These are phyloP conservation scores for Brachyopa scutellaris DNA, from an alignment of 2,888 invertebrate genomes.

Conservation along the genomic window DNA sequence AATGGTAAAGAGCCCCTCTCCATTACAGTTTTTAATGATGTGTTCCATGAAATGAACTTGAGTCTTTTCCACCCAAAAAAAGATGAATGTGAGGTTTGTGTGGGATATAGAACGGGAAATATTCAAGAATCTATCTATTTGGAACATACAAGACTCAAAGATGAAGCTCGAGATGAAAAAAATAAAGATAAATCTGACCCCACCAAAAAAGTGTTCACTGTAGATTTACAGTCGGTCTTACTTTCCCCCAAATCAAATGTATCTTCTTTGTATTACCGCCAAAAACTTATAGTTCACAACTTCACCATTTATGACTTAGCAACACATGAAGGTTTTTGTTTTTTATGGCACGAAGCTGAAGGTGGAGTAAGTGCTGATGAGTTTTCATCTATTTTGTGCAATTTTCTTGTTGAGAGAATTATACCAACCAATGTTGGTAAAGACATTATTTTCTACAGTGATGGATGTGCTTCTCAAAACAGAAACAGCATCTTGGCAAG, in stretches of 20 bases:
- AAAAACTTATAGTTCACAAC: too few species aligned
- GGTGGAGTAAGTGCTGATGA: too few species aligned
- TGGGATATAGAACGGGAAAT: slow-evolving; percentile 13
- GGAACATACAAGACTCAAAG: slow-evolving; percentile 16
- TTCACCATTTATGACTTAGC: too few species aligned
- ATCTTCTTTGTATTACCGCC: too few species aligned
- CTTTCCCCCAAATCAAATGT: slow-evolving; percentile 24
- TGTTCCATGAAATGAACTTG: slow-evolving; percentile 26
- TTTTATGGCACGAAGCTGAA: too few species aligned
- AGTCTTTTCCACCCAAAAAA: slow-evolving; percentile 16
- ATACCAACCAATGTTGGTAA: too few species aligned
- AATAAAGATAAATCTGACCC: slow-evolving; percentile 16
- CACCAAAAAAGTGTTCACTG: slow-evolving; percentile 14
- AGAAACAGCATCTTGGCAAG: too few species aligned
- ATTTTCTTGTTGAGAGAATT: too few species aligned
- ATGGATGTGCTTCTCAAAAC: not conserved
- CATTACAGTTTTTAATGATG: slow-evolving; percentile 23
- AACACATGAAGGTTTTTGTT: too few species aligned
- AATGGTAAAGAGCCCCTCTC: slow-evolving; percentile 6
- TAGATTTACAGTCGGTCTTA: slow-evolving; percentile 16
- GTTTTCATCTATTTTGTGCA: too few species aligned
- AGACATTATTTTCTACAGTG: not conserved
- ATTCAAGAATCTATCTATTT: slow-evolving; percentile 16
- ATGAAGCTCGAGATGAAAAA: slow-evolving; percentile 27
- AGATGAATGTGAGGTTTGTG: slow-evolving; percentile 29